Conservation (phyloP, 2,797 vertebrate genomes). For the Melanotaenia parkinsoni region DNA sequence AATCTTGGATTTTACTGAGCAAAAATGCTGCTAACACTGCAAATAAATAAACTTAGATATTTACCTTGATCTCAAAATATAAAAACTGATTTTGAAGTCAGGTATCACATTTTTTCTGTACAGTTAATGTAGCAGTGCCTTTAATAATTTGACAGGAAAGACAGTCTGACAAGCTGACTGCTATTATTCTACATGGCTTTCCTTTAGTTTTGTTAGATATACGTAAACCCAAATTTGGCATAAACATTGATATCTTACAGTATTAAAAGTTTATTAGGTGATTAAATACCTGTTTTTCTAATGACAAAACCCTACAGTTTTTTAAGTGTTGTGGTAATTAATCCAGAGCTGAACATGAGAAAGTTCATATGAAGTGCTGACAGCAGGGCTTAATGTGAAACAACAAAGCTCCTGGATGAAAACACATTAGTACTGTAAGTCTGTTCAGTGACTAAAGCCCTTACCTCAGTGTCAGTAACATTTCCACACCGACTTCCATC, state of each 20-base stretch:
- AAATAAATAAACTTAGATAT: background rate
- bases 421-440: background rate
- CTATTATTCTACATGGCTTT: background rate
- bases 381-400: conserved; percentile 6
- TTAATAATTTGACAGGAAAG: too few species aligned
- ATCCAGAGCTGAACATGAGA: background rate
- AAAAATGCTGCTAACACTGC: background rate
- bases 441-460: conserved; percentile 20
- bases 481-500: conserved; percentile 32
- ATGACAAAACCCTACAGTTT: background rate
- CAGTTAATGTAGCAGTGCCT: too few species aligned
- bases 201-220: background rate
- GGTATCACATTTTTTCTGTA: too few species aligned
- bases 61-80: background rate
- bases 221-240: background rate
- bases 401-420: background rate
- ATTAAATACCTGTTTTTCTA: background rate
- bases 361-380: background rate
- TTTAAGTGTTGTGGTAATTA: background rate
- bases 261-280: background rate
- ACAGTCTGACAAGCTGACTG: too few species aligned
- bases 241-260: background rate
- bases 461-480: conserved; percentile 1
- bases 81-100: background rate
- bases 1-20: too few species aligned